A percentile compares a stretch with the other conserved stretches of the same genome.
phyloP scores from a whole-genome alignment of 2,797 vertebrate genomes.

The Poecilia velifera region DNA sequence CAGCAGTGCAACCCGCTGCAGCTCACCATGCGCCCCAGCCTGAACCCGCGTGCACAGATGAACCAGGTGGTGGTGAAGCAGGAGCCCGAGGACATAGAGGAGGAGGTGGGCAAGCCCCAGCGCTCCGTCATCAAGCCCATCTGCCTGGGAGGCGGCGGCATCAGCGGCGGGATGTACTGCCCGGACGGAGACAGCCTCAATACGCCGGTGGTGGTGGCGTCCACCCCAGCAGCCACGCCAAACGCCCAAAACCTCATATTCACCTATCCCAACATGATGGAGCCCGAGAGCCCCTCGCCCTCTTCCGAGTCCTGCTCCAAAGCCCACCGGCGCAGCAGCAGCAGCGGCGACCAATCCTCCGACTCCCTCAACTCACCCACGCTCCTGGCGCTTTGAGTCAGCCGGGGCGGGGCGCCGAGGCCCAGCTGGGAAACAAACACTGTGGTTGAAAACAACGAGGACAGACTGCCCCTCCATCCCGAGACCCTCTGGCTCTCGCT shows the following conservation, averaged over 20 bases:
- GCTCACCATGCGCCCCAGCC: constrained; percentile 83
- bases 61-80: constrained; percentile 94
- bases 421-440: constrained; percentile 56
- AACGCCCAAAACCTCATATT: constrained; percentile 95
- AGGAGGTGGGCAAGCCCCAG: constrained; percentile 81
- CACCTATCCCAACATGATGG: constrained; percentile 96
- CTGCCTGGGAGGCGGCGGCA: constrained; percentile 85
- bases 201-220: constrained; percentile 95
- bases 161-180: constrained; percentile 81
- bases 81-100: constrained; percentile 88
- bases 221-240: constrained; percentile 93
- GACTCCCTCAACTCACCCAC: constrained; percentile 99
- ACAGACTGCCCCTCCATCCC: constrained; percentile 24
- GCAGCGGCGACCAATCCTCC: constrained; percentile 98
- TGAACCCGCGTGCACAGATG: constrained; percentile 68
- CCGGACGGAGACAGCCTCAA: constrained; percentile 97
- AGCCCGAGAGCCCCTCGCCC: constrained; percentile 95
- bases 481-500: constrained; percentile 45
- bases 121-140: constrained; percentile 99
- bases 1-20: constrained; percentile 83
- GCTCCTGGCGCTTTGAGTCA: constrained; percentile 92
- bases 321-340: constrained; percentile 98
- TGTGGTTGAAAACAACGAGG: constrained; percentile 58
- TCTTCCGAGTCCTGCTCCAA: constrained; percentile 99
- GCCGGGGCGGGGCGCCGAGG: neutral